Evolutionary conservation across 1,140 invertebrate genomes (phyloP).

Genomic region (Brachionus asplanchnoidis): DNA sequence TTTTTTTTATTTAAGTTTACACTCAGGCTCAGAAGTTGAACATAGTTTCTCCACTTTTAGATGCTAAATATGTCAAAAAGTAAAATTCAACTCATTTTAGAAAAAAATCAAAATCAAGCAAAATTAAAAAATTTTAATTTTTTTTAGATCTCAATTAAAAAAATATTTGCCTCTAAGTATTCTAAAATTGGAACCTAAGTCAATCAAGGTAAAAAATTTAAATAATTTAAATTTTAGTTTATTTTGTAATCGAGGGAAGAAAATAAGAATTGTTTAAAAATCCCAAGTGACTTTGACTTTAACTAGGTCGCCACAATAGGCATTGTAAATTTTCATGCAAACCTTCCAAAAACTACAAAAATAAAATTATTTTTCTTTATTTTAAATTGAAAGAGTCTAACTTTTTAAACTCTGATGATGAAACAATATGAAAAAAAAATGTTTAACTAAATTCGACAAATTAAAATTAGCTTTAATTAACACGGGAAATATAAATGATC

Average conservation of each 20-base stretch:
- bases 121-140: neutral
- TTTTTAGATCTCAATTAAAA: constrained; percentile 28
- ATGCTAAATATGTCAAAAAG: constrained; percentile 41
- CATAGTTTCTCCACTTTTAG: neutral
- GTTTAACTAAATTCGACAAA: no score
- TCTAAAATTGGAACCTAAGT: constrained; percentile 14
- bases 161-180: constrained; percentile 34
- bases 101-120: neutral
- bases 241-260: neutral
- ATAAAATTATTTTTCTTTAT: no score
- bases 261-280: no score
- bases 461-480: no score
- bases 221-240: neutral
- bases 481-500: no score
- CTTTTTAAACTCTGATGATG: no score
- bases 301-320: no score
- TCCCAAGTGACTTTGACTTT: no score
- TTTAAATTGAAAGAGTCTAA: no score
- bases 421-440: no score
- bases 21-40: constrained; percentile 38
- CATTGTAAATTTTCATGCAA: no score
- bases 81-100: neutral
- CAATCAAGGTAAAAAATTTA: neutral
- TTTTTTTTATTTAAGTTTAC: neutral
- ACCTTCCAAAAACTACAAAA: no score